Conservation (phyloP, 1,140 invertebrate species). For the Drosophila seguyi region DNA sequence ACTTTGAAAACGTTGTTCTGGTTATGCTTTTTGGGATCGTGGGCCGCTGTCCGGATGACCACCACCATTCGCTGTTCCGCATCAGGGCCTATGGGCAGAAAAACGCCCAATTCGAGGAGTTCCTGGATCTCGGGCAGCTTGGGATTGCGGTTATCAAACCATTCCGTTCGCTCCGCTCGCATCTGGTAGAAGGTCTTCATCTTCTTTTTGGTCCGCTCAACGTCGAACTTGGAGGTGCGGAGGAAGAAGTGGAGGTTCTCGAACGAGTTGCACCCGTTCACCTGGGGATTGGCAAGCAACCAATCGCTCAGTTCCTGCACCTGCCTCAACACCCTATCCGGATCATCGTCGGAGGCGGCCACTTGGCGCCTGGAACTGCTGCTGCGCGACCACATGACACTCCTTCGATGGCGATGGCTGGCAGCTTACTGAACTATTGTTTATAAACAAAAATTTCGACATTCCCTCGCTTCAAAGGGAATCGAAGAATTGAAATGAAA, state of each 20-base stretch:
- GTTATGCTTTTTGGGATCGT: conserved; percentile 87
- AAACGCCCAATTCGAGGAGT: conserved; percentile 87
- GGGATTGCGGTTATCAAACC: conserved; percentile 88
- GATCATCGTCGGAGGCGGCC: conserved; percentile 22
- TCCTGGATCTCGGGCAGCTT: conserved; percentile 86
- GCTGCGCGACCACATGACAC: conserved; percentile 43
- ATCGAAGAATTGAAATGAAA: conserved; percentile 16
- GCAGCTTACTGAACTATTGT: conserved; percentile 43
- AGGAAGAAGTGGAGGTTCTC: conserved; percentile 88
- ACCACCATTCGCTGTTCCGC: conserved; percentile 86
- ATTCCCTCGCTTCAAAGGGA: conserved; percentile 7
- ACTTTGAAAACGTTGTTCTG: conserved; percentile 88
- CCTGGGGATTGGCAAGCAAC: conserved; percentile 72
- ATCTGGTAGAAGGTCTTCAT: conserved; percentile 87
- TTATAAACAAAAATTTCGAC: conserved; percentile 41
- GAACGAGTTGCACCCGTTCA: conserved; percentile 86
- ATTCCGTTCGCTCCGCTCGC: conserved; percentile 86
- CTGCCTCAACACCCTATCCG: conserved; percentile 46
- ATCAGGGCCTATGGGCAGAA: conserved; percentile 87
- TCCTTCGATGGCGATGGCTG: conserved; percentile 19
- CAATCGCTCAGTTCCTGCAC: conserved; percentile 71
- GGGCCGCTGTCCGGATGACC: conserved; percentile 86
- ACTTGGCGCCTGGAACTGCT: conserved; percentile 32
- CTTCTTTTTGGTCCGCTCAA: conserved; percentile 87
- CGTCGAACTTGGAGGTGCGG: conserved; percentile 87